Conservation (phyloP, 23 tunicate genomes). For the Ascidia mentula region DNA sequence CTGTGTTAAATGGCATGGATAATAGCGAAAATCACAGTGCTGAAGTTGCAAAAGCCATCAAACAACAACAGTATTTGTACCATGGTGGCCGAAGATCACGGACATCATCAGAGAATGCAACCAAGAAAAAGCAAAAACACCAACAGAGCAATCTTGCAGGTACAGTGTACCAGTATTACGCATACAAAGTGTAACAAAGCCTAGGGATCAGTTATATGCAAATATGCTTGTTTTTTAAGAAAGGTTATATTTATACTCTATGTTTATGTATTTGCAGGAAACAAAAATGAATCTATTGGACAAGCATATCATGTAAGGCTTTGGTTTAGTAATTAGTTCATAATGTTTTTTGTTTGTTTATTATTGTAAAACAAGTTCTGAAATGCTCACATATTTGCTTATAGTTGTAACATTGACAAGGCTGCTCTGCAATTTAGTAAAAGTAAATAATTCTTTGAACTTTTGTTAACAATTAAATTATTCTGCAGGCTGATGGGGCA, state of each 20-base stretch:
- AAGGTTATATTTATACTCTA: not conserved
- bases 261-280: conserved; percentile 8
- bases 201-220: too few species aligned
- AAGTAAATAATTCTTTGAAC: too few species aligned
- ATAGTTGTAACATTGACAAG: too few species aligned
- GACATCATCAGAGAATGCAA: conserved; percentile 21
- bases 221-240: too few species aligned
- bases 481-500: not conserved
- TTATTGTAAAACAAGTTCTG: too few species aligned
- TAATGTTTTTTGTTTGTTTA: too few species aligned
- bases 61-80: conserved; percentile 1
- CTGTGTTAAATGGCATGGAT: not conserved
- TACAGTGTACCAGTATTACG: too few species aligned
- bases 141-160: not conserved
- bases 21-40: not conserved
- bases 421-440: too few species aligned
- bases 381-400: too few species aligned
- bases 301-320: not conserved
- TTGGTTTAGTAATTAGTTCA: too few species aligned
- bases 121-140: conserved; percentile 22
- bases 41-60: not conserved
- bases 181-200: too few species aligned
- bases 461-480: too few species aligned
- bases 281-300: not conserved
- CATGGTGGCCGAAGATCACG: not conserved